Percentiles rank a stretch among this genome's conserved stretches.
phyloP scores from a whole-genome alignment of 2,797 vertebrate species.

The Falco rusticolus region DNA sequence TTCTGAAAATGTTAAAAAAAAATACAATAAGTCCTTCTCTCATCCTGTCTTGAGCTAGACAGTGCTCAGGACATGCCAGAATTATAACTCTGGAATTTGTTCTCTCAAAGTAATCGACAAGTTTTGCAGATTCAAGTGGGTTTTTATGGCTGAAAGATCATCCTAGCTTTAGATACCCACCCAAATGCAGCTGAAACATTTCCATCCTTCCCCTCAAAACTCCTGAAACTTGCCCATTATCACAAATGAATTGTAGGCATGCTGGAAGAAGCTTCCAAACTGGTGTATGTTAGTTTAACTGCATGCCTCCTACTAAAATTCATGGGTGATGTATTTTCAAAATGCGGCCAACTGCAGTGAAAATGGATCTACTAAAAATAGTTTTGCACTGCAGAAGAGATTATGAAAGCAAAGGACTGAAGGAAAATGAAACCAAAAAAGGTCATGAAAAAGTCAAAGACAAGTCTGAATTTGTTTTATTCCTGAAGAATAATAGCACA shows the following conservation, averaged over 20 bases:
- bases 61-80: neutral
- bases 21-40: neutral
- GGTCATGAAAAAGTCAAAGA: neutral
- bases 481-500: neutral
- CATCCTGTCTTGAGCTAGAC: neutral
- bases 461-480: neutral
- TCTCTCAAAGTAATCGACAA: neutral
- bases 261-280: neutral
- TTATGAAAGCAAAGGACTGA: neutral
- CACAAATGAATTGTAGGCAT: neutral
- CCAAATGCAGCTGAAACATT: neutral
- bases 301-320: neutral
- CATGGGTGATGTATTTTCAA: neutral
- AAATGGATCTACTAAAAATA: conserved; percentile 15
- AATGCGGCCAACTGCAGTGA: neutral
- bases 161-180: neutral
- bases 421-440: conserved; percentile 1
- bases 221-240: neutral
- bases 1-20: neutral
- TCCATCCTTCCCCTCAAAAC: neutral
- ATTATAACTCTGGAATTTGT: neutral
- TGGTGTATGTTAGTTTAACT: neutral
- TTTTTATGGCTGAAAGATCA: neutral
- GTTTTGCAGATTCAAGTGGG: neutral
- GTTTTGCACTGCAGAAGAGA: neutral